Percentiles rank a stretch among this genome's conserved stretches.
Conservation (phyloP, 1,140 invertebrate genomes). For the Leptoteleia sp. region DNA sequence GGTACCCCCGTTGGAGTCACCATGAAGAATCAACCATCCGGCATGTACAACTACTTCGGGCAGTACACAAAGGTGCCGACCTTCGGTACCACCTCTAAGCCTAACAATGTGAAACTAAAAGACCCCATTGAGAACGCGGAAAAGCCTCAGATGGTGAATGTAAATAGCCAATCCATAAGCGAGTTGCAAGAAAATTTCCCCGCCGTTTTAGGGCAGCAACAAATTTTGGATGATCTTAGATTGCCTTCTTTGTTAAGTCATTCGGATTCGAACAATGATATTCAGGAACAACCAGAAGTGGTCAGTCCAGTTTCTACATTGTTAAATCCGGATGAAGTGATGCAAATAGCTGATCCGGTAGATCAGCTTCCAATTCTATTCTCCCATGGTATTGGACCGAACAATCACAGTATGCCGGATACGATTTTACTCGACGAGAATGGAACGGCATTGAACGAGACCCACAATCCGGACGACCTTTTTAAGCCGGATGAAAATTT, state of each 20-base stretch:
- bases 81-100: constrained; percentile 33
- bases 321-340: constrained; percentile 74
- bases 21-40: constrained; percentile 40
- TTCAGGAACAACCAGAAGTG: constrained; percentile 75
- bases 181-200: constrained; percentile 72
- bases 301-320: constrained; percentile 81
- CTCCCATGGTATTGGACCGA: constrained; percentile 72
- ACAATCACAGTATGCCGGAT: constrained; percentile 83
- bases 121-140: constrained; percentile 64
- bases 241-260: constrained; percentile 72
- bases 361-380: constrained; percentile 76
- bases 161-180: constrained; percentile 61
- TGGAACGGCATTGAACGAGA: constrained; percentile 81
- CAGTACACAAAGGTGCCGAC: constrained; percentile 70
- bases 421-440: constrained; percentile 85
- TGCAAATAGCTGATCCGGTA: constrained; percentile 78
- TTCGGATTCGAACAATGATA: constrained; percentile 71
- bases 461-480: constrained; percentile 84
- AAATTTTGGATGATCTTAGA: constrained; percentile 72
- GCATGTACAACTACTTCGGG: constrained; percentile 32
- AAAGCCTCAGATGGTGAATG: constrained; percentile 67
- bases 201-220: constrained; percentile 70
- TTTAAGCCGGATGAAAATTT: constrained; percentile 71
- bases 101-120: constrained; percentile 52
- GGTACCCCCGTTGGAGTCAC: constrained; percentile 71